These are phyloP conservation scores for Argya squamiceps DNA, from an alignment of 2,797 vertebrate genomes.

Conservation along the genomic window DNA sequence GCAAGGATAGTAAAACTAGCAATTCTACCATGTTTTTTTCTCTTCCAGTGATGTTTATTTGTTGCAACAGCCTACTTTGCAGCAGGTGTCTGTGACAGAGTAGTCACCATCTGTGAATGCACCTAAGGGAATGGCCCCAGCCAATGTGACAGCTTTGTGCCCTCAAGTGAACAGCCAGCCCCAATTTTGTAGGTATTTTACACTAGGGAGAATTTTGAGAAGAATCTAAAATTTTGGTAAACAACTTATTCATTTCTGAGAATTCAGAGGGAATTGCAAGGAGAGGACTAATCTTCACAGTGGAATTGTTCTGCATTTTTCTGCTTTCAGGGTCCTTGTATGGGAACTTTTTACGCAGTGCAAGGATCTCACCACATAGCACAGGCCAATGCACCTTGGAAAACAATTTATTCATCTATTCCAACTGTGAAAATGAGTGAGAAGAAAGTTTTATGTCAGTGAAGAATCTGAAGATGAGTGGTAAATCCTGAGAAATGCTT, in stretches of 20 bases:
- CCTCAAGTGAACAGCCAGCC: neutral
- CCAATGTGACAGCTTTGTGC: neutral
- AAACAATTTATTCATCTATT: neutral
- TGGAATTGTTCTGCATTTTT: neutral
- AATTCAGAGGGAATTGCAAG: neutral
- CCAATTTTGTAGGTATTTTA: neutral
- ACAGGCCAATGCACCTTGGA: neutral
- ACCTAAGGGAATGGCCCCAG: neutral
- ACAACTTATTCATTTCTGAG: neutral
- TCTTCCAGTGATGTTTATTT: neutral
- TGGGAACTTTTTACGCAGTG: neutral
- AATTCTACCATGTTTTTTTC: neutral
- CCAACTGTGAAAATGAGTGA: neutral
- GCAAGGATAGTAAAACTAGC: neutral
- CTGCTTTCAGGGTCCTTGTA: neutral
- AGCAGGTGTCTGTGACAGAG: neutral
- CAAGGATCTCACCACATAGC: neutral
- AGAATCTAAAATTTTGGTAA: neutral
- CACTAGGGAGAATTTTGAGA: neutral
- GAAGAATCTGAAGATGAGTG: constrained; percentile 17
- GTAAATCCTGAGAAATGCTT: constrained; percentile 9
- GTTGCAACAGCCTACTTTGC: neutral
- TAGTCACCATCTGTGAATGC: neutral
- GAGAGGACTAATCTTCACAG: neutral
- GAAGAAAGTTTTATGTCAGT: neutral